Base-by-base conservation (phyloP, 2,113 vertebrate genomes). In the Junco hyemalis region DNA sequence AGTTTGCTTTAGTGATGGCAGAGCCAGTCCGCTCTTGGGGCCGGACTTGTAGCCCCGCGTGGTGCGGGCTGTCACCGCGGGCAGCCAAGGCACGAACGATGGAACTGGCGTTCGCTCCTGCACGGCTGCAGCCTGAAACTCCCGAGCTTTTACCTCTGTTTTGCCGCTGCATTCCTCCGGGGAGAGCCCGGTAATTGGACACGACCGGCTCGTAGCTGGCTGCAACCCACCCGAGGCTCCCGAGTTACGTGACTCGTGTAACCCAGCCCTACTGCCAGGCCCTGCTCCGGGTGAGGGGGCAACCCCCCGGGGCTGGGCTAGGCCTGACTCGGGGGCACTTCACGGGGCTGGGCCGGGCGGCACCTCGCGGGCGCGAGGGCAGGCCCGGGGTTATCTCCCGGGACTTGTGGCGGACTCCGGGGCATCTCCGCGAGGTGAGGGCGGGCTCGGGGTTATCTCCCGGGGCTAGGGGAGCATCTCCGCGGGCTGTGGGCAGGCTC, bases 31-130 rank as follows among this genome's bases (percentile, higher is more conserved):
- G 72, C 8, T 74, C 50, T 16, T 11, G 60, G 65, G 80, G 68
- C 69, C 7, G 4, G 31, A 14, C 38, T 2, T 3, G 3, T 0
- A 9, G 31, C 31, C 53, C n/a, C 0, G 4, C 1, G 4, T 40
- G 74, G 33, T 25, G 54, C 44, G 3, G 35, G 4, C 35, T 8
- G 56, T 10, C 17, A 4, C 57, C 2, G 33, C 4, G 44, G 38
- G 69, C 44, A 48, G 82, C 94, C 22, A 42, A 51, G 68, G 38
- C 38, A 40, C 1, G 53, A 13, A 4, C 25, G 77, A 40, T 23
- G 10, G 1, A 63, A 50, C 0, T 8, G 86, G n/a, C 51, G 3
- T 16, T 35, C 14, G n/a, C 31, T 44, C 78, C 56, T 33, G 40
- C 35, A 31, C 3, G 29, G 78, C 86, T 42, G 78, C 60, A 3